Base-by-base conservation (phyloP, 1,140 invertebrate species). In the Papilio xuthus region DNA sequence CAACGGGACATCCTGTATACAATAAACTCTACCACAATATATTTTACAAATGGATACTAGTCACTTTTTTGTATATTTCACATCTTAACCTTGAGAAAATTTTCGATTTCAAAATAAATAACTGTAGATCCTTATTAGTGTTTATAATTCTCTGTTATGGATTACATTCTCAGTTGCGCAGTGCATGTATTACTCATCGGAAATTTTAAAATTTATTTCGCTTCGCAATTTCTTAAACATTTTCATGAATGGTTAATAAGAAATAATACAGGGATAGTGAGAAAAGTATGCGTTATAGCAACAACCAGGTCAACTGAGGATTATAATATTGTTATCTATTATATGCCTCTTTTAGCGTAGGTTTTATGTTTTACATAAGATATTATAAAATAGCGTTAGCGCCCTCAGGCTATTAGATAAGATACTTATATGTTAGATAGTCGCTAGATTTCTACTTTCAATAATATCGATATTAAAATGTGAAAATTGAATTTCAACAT, bases 81-180 rank as follows among this genome's bases (percentile, higher is more conserved):
- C 12, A 63, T 63, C 10, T 28, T 28, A 63, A 63, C 56, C 56
- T 63, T 63, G 10, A 63, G 9, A 50, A 50, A n/a, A 50, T 60
- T 60, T 60, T 60, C 20, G 53, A 60, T 60, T 60, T 60, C 53
- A 8, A 60, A 60, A 60, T 60, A 60, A 60, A 60, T 60, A 60
- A 60, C 18, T 18, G 53, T 60, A 23, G 53, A 12, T 60, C 20
- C 53, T 60, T 60, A 60, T 60, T 60, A 60, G 53, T 60, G 53
- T 60, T 20, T 18, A 20, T 23, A 60, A 60, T 23, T 60, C 20
- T 60, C 53, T 60, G 8, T 60, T 18, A 60, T 60, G n/a, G 20
- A 60, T 60, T 60, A 23, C 20, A 60, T 53, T 7, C 15, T 15
- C 6, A 20, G 7, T 53, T n/a, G 50, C 50, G 9, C 18, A 20